Base-by-base conservation (phyloP, 1,140 invertebrate species). In the Drosophila ananassae region DNA sequence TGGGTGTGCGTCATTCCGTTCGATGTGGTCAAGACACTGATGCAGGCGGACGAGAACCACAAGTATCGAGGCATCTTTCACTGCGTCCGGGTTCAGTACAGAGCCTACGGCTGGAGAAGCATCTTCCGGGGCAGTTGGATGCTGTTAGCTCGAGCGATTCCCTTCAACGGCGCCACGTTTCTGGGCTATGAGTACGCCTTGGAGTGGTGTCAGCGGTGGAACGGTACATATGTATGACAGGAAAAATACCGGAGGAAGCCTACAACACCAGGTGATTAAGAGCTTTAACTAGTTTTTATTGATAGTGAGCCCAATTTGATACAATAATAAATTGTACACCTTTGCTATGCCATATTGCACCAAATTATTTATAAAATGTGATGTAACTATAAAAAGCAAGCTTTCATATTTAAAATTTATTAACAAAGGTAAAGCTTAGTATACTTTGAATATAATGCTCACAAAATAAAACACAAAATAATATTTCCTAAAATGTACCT, bases 21-120 rank as follows among this genome's bases (percentile, higher is more conserved):
- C 6, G 96, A 97, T 91, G 95, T 96, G 12, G 92, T 97, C 17
- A 97, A 97, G 92, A 95, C 95, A 2, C 90, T 95, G 59, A 94
- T 96, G 60, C 96, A 97, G 91, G 94, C 94, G 1, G 95, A 96
- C 55, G 92, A 93, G 77, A 90, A 92, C 12, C 79, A 80, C 37
- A 92, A 84, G 47, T 92, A 90, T 61, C 73, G 90, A 6, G 90
- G 79, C 24, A 91, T 92, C 28, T 58, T 69, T 24, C 90, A 92
- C 63, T 92, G 91, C 57, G 77, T 92, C 3, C 92, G 60, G 92
- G 93, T 52, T 81, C 92, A 77, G 94, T 95, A 83, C 91, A 92
- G 75, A 92, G 94, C 77, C 8, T 93, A 94, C 72, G 95, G 95
- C 2, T 79, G 91, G 32, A 69, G 68, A 7, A 92, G 94, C 44